Base-by-base conservation (phyloP, 2,797 vertebrate genomes). In the Austrolebias charrua region DNA sequence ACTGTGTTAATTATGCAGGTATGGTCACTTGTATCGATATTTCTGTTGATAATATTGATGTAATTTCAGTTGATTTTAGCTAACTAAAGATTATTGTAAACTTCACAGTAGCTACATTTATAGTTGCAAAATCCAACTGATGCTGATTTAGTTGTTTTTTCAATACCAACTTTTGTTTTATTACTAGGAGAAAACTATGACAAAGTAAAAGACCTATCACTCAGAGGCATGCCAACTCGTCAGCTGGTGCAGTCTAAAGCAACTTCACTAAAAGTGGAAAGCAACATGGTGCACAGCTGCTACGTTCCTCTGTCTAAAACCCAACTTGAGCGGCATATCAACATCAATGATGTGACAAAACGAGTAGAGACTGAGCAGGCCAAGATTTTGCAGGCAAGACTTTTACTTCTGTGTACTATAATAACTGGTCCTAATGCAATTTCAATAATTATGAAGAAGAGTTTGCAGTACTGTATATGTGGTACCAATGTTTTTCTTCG, bases 261-360 rank as follows among this genome's bases (percentile, higher is more conserved):
- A 42, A 65, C 33, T 10, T 53, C 4, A 38, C 66, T 89, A 45
- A 82, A 55, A 53, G 69, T 91, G 38, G 71, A 69, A 46, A 92
- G 91, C 16, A 67, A 79, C 50, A 80, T 71, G 56, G 46, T 93
- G 43, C 66, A 46, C 40, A 85, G 86, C 19, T 89, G 91, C 73
- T 93, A 81, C 71, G 68, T 63, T 29, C 85, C 88, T 15, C 75
- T 91, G 12, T 80, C 78, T 40, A 87, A 75, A 52, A 66, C 66
- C 6, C 88, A 90, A 20, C 73, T 96, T n/a, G 71, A 90, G 69
- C 84, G 90, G 81, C 87, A 94, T 10, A 80, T 96, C 18, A 60
- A 69, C 19, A 76, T 75, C 5, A 91, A 74, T 52, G 52, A 79
- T 20, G 15, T 49, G 13, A 83, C 91, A 55, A 75, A 86, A 52